Conservation (phyloP, 2,888 invertebrate genomes). For the Platycnemis pennipes region DNA sequence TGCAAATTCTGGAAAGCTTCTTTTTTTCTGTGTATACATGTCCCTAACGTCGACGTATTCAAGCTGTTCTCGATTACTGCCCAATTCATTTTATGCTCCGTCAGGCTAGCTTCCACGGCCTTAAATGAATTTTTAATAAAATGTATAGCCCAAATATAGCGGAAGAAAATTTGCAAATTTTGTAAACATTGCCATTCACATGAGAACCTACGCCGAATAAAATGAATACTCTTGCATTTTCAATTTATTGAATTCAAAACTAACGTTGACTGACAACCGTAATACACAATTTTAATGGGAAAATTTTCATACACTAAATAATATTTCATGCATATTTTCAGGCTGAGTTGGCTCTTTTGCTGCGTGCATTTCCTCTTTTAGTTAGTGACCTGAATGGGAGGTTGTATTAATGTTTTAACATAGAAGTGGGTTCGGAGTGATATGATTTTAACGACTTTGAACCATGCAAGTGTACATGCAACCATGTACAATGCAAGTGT, state of each 20-base stretch:
- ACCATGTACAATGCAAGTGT: too few relatives aligned
- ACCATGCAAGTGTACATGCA: too few relatives aligned
- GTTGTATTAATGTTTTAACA: too few relatives aligned
- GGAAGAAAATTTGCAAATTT: not conserved
- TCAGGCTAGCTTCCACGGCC: not conserved
- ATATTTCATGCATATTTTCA: not conserved
- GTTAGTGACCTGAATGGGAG: not conserved
- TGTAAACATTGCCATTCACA: not conserved
- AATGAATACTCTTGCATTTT: not conserved
- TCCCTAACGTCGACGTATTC: not conserved
- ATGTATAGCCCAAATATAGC: not conserved
- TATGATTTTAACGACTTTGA: not conserved
- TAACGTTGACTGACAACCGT: not conserved
- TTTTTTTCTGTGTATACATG: not conserved
- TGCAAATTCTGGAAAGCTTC: not conserved
- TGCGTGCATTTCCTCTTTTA: not conserved
- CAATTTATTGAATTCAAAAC: not conserved
- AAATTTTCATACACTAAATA: not conserved
- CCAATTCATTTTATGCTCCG: not conserved
- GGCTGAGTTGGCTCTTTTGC: not conserved
- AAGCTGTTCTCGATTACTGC: not conserved
- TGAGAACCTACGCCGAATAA: not conserved
- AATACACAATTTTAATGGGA: not conserved
- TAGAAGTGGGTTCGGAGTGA: not conserved
- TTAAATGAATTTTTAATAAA: not conserved